Evolutionary conservation across 2,797 vertebrate genomes (phyloP).

Genomic region (Echiichthys vipera): DNA sequence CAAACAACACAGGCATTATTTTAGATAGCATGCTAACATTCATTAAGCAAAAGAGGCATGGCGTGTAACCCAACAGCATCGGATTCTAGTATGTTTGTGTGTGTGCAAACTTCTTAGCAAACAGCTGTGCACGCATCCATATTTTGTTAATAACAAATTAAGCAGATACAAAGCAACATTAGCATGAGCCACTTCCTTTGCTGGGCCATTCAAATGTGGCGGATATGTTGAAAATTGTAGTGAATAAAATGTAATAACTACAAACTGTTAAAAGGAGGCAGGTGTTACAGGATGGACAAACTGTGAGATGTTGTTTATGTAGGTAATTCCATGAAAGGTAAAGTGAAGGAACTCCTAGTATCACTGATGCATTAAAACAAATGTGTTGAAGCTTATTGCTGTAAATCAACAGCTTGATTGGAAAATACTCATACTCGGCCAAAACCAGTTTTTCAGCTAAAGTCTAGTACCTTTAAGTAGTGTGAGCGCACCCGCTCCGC

Average conservation of each 20-base stretch:
- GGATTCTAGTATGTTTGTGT: too few species aligned
- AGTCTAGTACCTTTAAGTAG: too few species aligned
- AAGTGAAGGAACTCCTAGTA: neutral
- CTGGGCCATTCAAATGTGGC: neutral
- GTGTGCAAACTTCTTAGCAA: neutral
- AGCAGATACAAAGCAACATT: neutral
- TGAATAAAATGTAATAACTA: neutral
- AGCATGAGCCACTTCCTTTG: neutral
- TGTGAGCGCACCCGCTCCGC: too few species aligned
- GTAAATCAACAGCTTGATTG: neutral
- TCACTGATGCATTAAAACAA: neutral
- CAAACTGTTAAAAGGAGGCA: neutral
- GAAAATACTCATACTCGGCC: too few species aligned
- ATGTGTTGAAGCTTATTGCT: neutral
- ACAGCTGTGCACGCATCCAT: neutral
- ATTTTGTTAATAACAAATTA: neutral
- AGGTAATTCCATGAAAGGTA: neutral
- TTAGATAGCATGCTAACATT: too few species aligned
- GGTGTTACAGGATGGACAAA: too few species aligned
- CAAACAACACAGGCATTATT: too few species aligned
- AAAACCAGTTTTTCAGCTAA: too few species aligned
- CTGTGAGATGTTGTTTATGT: neutral
- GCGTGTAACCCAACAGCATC: too few species aligned
- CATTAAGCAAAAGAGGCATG: too few species aligned
- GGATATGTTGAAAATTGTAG: neutral